A percentile compares a stretch with the other conserved stretches of the same genome.
These are phyloP conservation scores for Hirtodrosophila cameraria DNA, from an alignment of 2,888 invertebrate genomes.

Conservation along the genomic window DNA sequence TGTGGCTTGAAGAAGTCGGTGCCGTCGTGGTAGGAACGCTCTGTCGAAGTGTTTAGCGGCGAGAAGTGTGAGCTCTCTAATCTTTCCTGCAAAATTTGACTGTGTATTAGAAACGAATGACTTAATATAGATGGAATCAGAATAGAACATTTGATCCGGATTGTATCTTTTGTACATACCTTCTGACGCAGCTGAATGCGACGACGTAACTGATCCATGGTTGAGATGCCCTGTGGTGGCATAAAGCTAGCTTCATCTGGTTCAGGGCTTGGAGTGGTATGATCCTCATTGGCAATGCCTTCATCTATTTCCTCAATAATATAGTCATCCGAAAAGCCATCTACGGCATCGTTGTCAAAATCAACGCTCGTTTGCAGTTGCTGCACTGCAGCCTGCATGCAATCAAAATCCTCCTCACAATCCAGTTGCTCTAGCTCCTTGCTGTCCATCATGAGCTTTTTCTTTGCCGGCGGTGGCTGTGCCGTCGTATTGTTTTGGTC, in stretches of 20 bases:
- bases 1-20: constrained; percentile 68
- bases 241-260: not conserved
- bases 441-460: constrained; percentile 10
- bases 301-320: constrained; percentile 10
- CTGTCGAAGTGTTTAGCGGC: constrained; percentile 80
- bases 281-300: constrained; percentile 7
- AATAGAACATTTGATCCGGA: no score
- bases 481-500: constrained; percentile 15
- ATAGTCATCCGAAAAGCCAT: constrained; percentile 15
- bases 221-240: constrained; percentile 1
- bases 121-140: not conserved
- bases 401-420: constrained; percentile 47
- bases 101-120: not conserved
- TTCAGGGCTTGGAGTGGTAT: not conserved
- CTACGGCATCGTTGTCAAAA: not conserved
- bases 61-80: constrained; percentile 62
- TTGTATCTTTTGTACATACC: no score
- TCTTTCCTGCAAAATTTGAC: constrained; percentile 39
- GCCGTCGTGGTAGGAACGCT: constrained; percentile 67
- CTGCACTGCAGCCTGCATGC: constrained; percentile 32
- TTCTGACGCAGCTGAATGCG: constrained; percentile 36
- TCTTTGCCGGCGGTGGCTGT: constrained; percentile 49
- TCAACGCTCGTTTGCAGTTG: constrained; percentile 1
- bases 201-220: constrained; percentile 25
- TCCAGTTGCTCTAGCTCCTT: not conserved